A percentile compares a stretch with the other conserved stretches of the same genome.
Conservation (phyloP, 35 echinoderm and acorn worm genomes). For the Lytechinus pictus region DNA sequence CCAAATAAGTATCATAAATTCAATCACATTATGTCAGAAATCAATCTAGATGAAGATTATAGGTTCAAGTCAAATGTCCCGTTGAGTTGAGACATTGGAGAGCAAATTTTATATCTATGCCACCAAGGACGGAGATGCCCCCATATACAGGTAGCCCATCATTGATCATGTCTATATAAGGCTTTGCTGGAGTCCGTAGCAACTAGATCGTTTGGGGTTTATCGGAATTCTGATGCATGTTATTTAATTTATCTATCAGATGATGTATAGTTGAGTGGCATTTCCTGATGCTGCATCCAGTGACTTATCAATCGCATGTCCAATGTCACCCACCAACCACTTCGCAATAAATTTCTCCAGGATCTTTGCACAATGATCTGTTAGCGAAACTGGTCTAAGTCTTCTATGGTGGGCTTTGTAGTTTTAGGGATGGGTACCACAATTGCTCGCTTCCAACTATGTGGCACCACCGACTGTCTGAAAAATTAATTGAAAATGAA, state of each 20-base stretch:
- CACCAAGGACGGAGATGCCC: constrained; percentile 32
- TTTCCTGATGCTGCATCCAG: constrained; percentile 63
- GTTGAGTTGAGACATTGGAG: constrained; percentile 12
- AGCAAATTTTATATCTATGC: constrained; percentile 59
- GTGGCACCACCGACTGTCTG: no score
- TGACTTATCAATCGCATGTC: constrained; percentile 15
- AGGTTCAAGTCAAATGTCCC: constrained; percentile 50
- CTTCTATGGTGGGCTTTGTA: no score
- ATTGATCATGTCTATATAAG: constrained; percentile 31
- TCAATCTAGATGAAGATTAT: not conserved
- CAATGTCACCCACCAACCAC: constrained; percentile 48
- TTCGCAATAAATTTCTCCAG: no score
- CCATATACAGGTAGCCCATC: constrained; percentile 53
- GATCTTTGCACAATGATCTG: no score
- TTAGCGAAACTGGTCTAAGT: no score
- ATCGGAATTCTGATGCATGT: constrained; percentile 48
- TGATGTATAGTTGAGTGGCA: constrained; percentile 61
- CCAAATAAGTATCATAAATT: no score
- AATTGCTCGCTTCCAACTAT: no score
- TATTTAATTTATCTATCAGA: constrained; percentile 56
- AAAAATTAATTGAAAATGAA: no score
- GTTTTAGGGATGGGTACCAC: no score
- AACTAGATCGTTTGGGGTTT: constrained; percentile 46
- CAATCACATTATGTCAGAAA: no score
- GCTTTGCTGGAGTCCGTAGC: constrained; percentile 68